Percentiles rank a stretch among this genome's conserved stretches.
phyloP scores from a whole-genome alignment of 2,797 vertebrate species.

The Sylvilagus floridanus region DNA sequence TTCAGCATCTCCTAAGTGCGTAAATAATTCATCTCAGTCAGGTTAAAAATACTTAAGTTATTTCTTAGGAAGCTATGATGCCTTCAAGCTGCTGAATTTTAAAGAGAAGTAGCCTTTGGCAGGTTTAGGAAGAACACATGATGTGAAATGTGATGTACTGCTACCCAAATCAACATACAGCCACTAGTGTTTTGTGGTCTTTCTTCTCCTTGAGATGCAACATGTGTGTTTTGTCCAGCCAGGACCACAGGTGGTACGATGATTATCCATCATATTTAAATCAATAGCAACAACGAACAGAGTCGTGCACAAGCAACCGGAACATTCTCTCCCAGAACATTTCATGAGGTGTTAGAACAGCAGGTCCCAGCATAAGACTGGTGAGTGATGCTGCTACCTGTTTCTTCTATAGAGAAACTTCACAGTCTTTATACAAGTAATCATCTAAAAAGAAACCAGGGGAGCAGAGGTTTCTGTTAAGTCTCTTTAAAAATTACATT shows the following conservation, averaged over 20 bases:
- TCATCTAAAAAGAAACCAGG: constrained; percentile 86
- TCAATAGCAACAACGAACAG: constrained; percentile 89
- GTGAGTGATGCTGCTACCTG: constrained; percentile 94
- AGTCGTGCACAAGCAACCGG: constrained; percentile 94
- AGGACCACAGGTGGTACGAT: constrained; percentile 70
- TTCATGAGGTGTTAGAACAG: constrained; percentile 90
- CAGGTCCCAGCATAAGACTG: constrained; percentile 96
- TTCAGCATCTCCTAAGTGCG: constrained; percentile 72
- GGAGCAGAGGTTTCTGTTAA: constrained; percentile 89
- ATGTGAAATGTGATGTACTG: constrained; percentile 67
- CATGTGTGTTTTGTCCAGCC: constrained; percentile 63
- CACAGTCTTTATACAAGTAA: constrained; percentile 85
- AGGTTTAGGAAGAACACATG: constrained; percentile 75
- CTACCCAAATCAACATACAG: constrained; percentile 73
- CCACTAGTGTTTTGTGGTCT: constrained; percentile 55
- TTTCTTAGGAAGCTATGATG: constrained; percentile 74
- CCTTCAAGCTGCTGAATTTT: constrained; percentile 70
- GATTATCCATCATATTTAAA: constrained; percentile 88
- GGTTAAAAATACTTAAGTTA: constrained; percentile 69
- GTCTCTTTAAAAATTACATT: constrained; percentile 86
- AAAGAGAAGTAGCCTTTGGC: constrained; percentile 70
- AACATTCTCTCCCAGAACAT: constrained; percentile 90
- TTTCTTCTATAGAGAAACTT: constrained; percentile 89
- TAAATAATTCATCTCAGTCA: constrained; percentile 69
- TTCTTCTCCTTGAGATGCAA: constrained; percentile 81